These are phyloP conservation scores for Portunus trituberculatus DNA, from an alignment of 1,140 invertebrate species.

Conservation along the genomic window DNA sequence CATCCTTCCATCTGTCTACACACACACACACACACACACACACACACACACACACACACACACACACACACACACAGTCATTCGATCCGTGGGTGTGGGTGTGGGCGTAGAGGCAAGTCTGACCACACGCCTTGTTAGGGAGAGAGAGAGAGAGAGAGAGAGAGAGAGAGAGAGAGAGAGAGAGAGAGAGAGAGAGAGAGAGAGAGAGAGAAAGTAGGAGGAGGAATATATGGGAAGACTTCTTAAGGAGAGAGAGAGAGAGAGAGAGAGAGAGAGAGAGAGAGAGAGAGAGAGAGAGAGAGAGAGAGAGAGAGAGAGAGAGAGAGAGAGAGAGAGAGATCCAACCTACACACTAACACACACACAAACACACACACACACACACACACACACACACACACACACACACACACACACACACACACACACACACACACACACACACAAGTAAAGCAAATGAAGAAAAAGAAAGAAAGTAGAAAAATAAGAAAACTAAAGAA, in stretches of 20 bases:
- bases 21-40: not conserved
- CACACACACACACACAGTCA: not conserved
- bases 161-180: slow-evolving; percentile 27
- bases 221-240: not conserved
- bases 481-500: no score
- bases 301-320: no score
- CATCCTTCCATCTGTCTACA: slow-evolving; percentile 4
- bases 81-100: not conserved
- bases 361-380: no score
- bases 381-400: no score
- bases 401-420: no score
- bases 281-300: slow-evolving; percentile 17
- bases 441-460: not conserved
- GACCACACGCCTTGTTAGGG: not conserved
- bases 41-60: not conserved
- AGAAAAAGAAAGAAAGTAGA: not conserved
- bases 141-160: no score
- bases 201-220: not conserved
- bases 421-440: no score
- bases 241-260: not conserved
- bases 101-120: not conserved
- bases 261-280: slow-evolving; percentile 33
- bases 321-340: no score
- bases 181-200: slow-evolving; percentile 16
- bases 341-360: no score